Evolutionary conservation across 2,888 invertebrate genomes (phyloP).

Genomic region (Margaritifera margaritifera): DNA sequence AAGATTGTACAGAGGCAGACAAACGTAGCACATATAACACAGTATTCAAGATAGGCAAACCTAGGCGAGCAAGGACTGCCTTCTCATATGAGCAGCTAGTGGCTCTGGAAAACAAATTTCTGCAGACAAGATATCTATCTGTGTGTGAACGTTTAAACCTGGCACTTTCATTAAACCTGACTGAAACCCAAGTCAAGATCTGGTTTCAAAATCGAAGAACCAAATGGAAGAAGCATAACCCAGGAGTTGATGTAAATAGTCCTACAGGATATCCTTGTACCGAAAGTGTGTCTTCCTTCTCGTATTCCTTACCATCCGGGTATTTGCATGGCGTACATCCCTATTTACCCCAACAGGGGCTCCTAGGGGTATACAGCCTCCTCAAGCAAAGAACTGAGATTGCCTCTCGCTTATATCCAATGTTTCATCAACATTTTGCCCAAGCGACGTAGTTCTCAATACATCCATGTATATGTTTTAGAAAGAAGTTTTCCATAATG

Average conservation of each 20-base stretch:
- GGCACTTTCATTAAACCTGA: slow-evolving; percentile 93
- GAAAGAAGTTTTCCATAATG: no score
- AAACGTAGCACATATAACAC: no score
- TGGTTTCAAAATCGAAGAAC: slow-evolving; percentile 86
- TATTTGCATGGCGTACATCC: slow-evolving; percentile 65
- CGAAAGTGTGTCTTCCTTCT: slow-evolving; percentile 54
- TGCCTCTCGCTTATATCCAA: slow-evolving; percentile 51
- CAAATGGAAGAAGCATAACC: slow-evolving; percentile 99
- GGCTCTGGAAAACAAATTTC: slow-evolving; percentile 98
- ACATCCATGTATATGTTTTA: no score
- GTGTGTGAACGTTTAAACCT: slow-evolving; percentile 97
- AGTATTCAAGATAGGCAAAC: slow-evolving; percentile 76
- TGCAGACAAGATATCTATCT: slow-evolving; percentile 92
- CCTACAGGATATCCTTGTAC: slow-evolving; percentile 65
- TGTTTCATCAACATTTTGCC: slow-evolving; percentile 44
- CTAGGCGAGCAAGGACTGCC: slow-evolving; percentile 93
- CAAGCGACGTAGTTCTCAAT: slow-evolving; percentile 4
- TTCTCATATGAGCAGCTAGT: slow-evolving; percentile 98
- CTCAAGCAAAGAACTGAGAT: slow-evolving; percentile 57
- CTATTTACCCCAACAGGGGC: slow-evolving; percentile 58
- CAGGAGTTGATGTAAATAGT: slow-evolving; percentile 91
- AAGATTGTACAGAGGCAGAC: slow-evolving; percentile 21
- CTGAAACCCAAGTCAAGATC: slow-evolving; percentile 89
- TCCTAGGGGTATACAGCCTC: slow-evolving; percentile 60
- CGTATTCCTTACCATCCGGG: slow-evolving; percentile 57